These are phyloP conservation scores for Diorhabda sublineata DNA, from an alignment of 1,140 invertebrate species.

Conservation along the genomic window DNA sequence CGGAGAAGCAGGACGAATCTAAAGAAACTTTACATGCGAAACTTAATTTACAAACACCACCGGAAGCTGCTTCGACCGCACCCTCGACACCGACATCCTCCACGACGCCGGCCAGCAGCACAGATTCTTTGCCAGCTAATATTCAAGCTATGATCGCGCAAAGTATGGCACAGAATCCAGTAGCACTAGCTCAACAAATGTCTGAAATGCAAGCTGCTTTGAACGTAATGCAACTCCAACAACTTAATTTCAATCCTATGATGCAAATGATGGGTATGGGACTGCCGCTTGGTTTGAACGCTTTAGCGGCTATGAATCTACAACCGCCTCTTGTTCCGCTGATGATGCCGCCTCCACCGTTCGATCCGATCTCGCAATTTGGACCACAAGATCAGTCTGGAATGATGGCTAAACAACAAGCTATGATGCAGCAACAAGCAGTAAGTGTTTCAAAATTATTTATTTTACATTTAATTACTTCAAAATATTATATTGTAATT, in stretches of 20 bases:
- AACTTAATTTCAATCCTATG: conserved; percentile 76
- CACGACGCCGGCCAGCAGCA: conserved; percentile 62
- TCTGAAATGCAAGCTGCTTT: conserved; percentile 81
- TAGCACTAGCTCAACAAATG: conserved; percentile 72
- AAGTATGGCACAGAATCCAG: conserved; percentile 50
- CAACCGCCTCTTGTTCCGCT: conserved; percentile 83
- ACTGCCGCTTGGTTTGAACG: conserved; percentile 77
- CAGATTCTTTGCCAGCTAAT: conserved; percentile 55
- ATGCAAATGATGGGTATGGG: conserved; percentile 81
- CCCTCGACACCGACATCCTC: conserved; percentile 58
- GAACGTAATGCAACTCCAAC: conserved; percentile 83
- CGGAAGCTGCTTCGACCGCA: conserved; percentile 56
- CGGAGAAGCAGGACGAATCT: conserved; percentile 55
- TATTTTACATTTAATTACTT: too few relatives aligned
- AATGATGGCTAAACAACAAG: conserved; percentile 61
- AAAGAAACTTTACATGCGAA: conserved; percentile 49
- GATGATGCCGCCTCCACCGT: conserved; percentile 81
- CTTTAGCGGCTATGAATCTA: conserved; percentile 81
- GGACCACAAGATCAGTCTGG: conserved; percentile 52
- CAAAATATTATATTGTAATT: too few relatives aligned
- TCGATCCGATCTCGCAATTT: conserved; percentile 61
- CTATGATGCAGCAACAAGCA: conserved; percentile 67
- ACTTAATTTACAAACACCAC: conserved; percentile 49
- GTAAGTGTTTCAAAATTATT: conserved; percentile 49
- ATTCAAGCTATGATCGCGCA: conserved; percentile 49